Evolutionary conservation across 2,888 invertebrate species (phyloP).

Genomic region (Ormyrus rosae): DNA sequence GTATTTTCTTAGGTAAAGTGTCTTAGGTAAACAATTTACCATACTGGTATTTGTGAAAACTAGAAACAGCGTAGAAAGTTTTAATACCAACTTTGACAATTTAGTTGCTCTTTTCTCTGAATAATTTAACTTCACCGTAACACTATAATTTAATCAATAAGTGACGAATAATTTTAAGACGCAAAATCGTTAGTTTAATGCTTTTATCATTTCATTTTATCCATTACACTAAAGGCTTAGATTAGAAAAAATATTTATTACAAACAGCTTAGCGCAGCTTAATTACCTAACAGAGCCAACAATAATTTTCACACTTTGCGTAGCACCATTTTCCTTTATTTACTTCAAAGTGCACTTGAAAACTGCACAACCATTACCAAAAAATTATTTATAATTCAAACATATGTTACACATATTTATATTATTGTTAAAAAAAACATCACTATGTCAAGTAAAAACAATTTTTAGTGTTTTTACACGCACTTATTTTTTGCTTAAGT

Average conservation of each 20-base stretch:
- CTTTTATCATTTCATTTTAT: constrained; percentile 19
- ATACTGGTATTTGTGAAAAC: constrained; percentile 43
- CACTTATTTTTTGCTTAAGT: constrained; percentile 12
- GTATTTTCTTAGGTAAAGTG: constrained; percentile 51
- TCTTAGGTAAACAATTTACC: constrained; percentile 33
- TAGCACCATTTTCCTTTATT: constrained; percentile 59
- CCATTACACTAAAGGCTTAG: constrained; percentile 45
- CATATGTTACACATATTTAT: constrained; percentile 36
- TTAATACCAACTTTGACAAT: constrained; percentile 39
- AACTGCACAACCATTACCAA: constrained; percentile 58
- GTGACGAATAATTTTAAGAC: constrained; percentile 33
- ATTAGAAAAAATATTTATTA: constrained; percentile 56
- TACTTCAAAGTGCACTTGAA: constrained; percentile 60
- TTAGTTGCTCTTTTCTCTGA: constrained; percentile 13
- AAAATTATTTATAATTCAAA: constrained; percentile 45
- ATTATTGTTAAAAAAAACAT: constrained; percentile 43
- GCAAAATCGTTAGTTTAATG: constrained; percentile 34
- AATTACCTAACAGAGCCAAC: constrained; percentile 41
- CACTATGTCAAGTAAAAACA: constrained; percentile 19
- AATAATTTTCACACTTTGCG: constrained; percentile 47
- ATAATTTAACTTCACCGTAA: constrained; percentile 6
- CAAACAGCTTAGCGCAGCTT: constrained; percentile 44
- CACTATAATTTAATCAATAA: constrained; percentile 23
- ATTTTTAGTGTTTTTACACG: constrained; percentile 26
- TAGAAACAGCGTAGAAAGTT: constrained; percentile 45